Percentiles rank a stretch among this genome's conserved stretches.
phyloP scores from a whole-genome alignment of 2,113 vertebrate species.

The Neotoma lepida region DNA sequence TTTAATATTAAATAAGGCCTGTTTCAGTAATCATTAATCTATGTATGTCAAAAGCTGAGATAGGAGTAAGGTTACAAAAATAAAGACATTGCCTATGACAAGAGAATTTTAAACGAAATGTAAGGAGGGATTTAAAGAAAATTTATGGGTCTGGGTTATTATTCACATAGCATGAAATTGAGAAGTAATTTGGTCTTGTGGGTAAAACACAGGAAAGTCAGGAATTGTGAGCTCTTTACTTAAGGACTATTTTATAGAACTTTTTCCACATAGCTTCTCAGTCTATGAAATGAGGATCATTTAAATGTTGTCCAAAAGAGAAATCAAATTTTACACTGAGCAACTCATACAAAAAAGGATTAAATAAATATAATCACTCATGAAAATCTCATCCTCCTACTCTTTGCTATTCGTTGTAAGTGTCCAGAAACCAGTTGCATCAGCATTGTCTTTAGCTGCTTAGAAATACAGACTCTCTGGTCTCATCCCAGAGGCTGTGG shows the following conservation, averaged over 20 bases:
- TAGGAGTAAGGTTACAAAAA: conserved; percentile 22
- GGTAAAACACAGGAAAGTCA: conserved; percentile 69
- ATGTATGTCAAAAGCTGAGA: conserved; percentile 14
- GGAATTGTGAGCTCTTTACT: conserved; percentile 1
- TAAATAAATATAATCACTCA: conserved; percentile 46
- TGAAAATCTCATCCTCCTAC: background rate
- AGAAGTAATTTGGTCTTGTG: conserved; percentile 69
- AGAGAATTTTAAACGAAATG: conserved; percentile 62
- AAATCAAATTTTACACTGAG: conserved; percentile 49
- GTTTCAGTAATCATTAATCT: background rate
- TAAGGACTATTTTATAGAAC: conserved; percentile 43
- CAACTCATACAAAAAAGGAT: background rate
- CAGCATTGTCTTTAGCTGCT: background rate
- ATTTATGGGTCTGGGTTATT: conserved; percentile 69
- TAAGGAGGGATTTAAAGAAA: conserved; percentile 64
- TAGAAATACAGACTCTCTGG: background rate
- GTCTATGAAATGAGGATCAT: conserved; percentile 50
- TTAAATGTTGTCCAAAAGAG: conserved; percentile 44
- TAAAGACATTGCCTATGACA: conserved; percentile 32
- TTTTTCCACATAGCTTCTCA: conserved; percentile 42
- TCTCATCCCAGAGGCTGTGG: background rate
- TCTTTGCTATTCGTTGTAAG: background rate
- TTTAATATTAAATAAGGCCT: conserved; percentile 35
- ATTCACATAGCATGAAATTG: conserved; percentile 74
- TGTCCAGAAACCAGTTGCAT: background rate